Percentiles rank a stretch among this genome's conserved stretches.
phyloP scores from a whole-genome alignment of 1,140 invertebrate genomes.

The Drosophila albomicans region DNA sequence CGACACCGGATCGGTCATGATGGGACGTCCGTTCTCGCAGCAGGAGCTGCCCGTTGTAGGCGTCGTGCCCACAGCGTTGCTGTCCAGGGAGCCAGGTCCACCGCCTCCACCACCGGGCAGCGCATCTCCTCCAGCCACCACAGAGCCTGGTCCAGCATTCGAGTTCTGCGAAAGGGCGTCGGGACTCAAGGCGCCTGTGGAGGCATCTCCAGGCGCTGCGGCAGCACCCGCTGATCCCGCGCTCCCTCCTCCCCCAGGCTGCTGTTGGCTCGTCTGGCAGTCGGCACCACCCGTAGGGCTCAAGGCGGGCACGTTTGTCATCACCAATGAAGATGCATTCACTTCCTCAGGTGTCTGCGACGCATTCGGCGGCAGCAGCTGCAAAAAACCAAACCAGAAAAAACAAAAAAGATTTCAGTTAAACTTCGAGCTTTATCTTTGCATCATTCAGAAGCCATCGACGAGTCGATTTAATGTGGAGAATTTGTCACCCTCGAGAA shows the following conservation, averaged over 20 bases:
- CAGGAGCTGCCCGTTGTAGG: conserved; percentile 87
- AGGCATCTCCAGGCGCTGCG: conserved; percentile 53
- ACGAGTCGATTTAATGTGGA: conserved; percentile 35
- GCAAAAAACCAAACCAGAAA: conserved; percentile 40
- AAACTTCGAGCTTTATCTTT: neutral
- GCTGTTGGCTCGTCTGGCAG: conserved; percentile 61
- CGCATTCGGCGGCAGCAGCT: conserved; percentile 66
- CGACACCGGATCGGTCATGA: conserved; percentile 97
- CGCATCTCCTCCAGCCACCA: conserved; percentile 45
- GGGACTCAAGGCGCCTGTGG: conserved; percentile 89
- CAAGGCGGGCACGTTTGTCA: conserved; percentile 77
- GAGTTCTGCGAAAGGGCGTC: conserved; percentile 89
- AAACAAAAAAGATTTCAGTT: neutral
- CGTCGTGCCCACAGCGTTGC: conserved; percentile 81
- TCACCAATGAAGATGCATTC: conserved; percentile 72
- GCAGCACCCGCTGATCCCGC: conserved; percentile 43
- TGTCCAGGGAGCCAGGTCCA: conserved; percentile 69
- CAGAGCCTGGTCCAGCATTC: conserved; percentile 85
- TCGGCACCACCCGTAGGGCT: conserved; percentile 78
- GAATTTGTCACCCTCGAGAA: conserved; percentile 37
- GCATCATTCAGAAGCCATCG: neutral
- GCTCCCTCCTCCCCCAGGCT: conserved; percentile 12
- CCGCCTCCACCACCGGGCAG: conserved; percentile 44
- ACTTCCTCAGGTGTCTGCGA: conserved; percentile 67
- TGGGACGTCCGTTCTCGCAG: conserved; percentile 96